Evolutionary conservation across 2,888 invertebrate genomes (phyloP), one percentile per base, ranked within the genome.

Genomic region (Campoletis raptor): DNA sequence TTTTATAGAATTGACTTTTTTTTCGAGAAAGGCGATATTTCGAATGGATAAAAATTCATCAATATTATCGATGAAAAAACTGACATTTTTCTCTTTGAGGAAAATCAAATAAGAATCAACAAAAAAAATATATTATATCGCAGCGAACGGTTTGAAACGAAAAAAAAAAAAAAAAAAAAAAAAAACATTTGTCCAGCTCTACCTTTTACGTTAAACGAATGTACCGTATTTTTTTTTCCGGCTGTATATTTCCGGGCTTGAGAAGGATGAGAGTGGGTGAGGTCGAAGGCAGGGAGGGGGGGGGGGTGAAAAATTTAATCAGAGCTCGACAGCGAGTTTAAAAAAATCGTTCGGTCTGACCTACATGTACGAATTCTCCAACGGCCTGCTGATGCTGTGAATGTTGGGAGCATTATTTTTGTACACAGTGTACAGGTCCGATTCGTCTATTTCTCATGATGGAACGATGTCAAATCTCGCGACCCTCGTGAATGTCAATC

Each of bases 251-350:
- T 48, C 48, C 48, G 45, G 15, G 24, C 69, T 48, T 30, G 45
- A 45, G 45, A 45, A 45, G 45, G 30, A 18, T 42, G 45, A 30
- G 70, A 52, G 52, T 6, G 36, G 30, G 36, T 12, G 40, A 36
- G 40, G 7, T 45, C 24, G 45, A 12, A 48, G 0, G 48, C 2
- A 7, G 15, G 21, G 45, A n/a, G 24, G 40, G 21, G 72, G 52
- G 36, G 9, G 52, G 45, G 52, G 37, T 52, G 40, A 57, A 74
- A 66, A 81, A 81, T 72, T 81, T 72, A 72, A 81, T 81, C 64
- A 64, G 37, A 57, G 80, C 80, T 72, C 64, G 64, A 81, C 45
- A 64, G 48, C 40, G 72, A 61, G 64, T 40, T 40, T 70, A 61
- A 72, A 80, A 48, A 72, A 81, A 72, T 72, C 12, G 36, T 61